Conservation (phyloP, 2,888 invertebrate species). For the Dorcus parallelipipedus region DNA sequence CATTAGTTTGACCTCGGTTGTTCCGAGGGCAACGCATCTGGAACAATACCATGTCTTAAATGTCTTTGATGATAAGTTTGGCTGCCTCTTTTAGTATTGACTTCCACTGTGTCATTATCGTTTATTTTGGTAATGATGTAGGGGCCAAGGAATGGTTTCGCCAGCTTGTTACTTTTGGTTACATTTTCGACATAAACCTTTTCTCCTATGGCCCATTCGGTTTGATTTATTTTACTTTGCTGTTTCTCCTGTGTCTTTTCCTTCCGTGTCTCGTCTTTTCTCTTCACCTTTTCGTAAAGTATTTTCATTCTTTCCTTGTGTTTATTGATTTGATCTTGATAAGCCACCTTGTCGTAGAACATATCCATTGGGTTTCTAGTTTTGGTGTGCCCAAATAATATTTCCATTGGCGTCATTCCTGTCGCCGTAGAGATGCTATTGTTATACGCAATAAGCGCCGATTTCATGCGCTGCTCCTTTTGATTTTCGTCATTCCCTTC, state of each 20-base stretch:
- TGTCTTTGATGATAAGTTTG: background rate
- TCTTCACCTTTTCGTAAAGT: background rate
- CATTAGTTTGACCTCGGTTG: background rate
- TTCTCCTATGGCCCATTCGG: background rate
- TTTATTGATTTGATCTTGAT: background rate
- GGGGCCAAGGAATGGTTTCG: background rate
- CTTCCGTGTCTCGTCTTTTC: background rate
- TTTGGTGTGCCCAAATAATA: background rate
- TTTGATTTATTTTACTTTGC: background rate
- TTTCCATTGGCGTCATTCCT: background rate
- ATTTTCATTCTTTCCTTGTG: background rate
- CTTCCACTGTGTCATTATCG: background rate
- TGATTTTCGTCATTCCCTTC: too few relatives aligned
- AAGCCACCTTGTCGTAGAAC: background rate
- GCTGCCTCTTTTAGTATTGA: background rate
- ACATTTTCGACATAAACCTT: background rate
- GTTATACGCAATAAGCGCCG: background rate
- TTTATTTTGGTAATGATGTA: background rate
- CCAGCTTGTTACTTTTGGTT: background rate
- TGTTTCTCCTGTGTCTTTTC: background rate
- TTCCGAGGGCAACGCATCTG: background rate
- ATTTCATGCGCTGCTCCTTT: background rate
- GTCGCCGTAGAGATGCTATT: background rate
- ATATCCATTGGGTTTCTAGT: background rate
- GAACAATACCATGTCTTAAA: slow-evolving; percentile 5